Base-by-base conservation (phyloP, 2,888 invertebrate genomes). In the Dexiosoma caninum region DNA sequence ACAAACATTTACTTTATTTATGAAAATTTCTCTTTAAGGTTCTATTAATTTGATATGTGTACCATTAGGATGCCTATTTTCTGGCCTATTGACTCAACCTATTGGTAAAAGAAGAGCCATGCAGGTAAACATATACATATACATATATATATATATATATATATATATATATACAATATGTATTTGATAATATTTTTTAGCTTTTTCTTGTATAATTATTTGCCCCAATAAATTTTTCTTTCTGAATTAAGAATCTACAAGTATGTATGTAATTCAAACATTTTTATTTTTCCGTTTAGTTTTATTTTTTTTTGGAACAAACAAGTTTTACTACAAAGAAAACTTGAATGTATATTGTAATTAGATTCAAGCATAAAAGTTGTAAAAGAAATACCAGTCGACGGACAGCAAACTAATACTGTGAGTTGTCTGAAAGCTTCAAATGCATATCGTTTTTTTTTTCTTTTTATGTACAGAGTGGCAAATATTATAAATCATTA, bases 41-140 rank as follows among this genome's bases (percentile, higher is more conserved):
- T 96, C 96, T 16, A 93, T 95, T 62, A 95, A 95, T 87, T 91
- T 95, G 80, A 95, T 96, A 83, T 93, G 94, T 83, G 96, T 96
- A 14, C 96, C 96, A 0, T 81, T 96, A 66, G 96, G 96, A 2
- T 95, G 95, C 84, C 90, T 95, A 7, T 88, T 94, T 59, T 96
- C 95, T 0, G 96, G 96, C 0, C 88, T 92, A 6, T 89, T 95
- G 9, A 95, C 95, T 0, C 92, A 95, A 66, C 93, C 93, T 0
- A 87, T 95, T 59, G 96, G 96, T 0, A 92, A 96, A 60, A 92
- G 93, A 78, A 91, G 92, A 81, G 93, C 95, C 6, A 96, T 96
- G 96, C 94, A 95, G 89, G 88, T 90, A 84, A 64, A 81, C 77
- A 78, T n/a, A n/a, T n/a, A n/a, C n/a, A n/a, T n/a, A n/a, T n/a